Conservation (phyloP, 2,113 vertebrate genomes). For the Mormyrus lacerda region DNA sequence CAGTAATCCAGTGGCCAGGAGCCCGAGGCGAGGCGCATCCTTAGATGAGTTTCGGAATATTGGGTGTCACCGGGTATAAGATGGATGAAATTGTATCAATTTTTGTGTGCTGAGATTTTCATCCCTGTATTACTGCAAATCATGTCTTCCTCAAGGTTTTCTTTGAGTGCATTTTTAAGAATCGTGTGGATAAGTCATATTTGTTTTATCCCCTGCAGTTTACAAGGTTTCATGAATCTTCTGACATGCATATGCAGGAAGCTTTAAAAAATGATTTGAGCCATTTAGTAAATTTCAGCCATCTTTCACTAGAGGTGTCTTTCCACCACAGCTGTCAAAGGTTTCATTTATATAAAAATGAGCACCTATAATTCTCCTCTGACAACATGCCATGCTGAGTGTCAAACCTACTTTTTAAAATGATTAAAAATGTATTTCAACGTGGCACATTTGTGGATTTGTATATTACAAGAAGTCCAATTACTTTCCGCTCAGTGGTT, state of each 20-base stretch:
- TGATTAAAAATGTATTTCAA: neutral
- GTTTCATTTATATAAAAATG: neutral
- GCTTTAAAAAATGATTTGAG: neutral
- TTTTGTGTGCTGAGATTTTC: neutral
- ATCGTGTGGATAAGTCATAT: neutral
- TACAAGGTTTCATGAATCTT: neutral
- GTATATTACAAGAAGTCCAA: neutral
- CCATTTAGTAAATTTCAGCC: neutral
- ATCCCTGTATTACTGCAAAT: neutral
- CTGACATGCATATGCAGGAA: neutral
- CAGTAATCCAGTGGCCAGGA: neutral
- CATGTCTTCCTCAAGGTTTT: neutral
- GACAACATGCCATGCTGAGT: constrained; percentile 2
- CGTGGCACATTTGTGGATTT: neutral
- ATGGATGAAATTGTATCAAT: neutral
- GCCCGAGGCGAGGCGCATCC: neutral
- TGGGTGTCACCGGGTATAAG: neutral
- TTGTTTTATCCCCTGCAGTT: neutral
- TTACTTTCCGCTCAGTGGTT: neutral
- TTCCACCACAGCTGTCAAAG: neutral
- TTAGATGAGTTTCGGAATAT: neutral
- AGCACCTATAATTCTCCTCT: neutral
- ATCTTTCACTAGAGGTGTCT: neutral
- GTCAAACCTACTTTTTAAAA: neutral
- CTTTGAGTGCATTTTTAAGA: neutral